A percentile compares a stretch with the other conserved stretches of the same genome.
These are phyloP conservation scores for Globodera ellingtonae DNA, from an alignment of 1,140 invertebrate species.

Conservation along the genomic window DNA sequence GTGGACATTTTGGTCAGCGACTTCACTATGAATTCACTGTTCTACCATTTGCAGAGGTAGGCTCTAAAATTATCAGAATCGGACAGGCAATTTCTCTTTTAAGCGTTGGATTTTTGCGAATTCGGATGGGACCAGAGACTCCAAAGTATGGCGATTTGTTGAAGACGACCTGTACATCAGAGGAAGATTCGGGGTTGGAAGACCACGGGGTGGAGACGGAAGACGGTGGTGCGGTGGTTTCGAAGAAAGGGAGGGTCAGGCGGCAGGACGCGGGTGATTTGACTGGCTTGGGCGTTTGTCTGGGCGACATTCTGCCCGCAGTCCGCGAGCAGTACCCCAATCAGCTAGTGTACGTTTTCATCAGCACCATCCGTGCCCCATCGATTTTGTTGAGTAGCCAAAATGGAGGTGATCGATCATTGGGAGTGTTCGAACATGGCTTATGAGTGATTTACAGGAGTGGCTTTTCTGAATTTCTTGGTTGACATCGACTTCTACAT, in stretches of 20 bases:
- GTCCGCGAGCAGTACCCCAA: conserved; percentile 63
- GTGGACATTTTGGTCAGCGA: conserved; percentile 60
- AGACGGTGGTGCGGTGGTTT: not conserved
- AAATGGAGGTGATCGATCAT: conserved; percentile 50
- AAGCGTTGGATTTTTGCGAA: conserved; percentile 57
- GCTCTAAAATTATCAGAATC: not conserved
- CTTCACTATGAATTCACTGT: conserved; percentile 62
- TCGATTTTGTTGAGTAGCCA: conserved; percentile 51
- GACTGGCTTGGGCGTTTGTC: conserved; percentile 61
- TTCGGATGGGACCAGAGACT: conserved; percentile 63
- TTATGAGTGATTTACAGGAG: conserved; percentile 30
- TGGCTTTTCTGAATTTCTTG: conserved; percentile 51
- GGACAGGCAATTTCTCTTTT: not conserved
- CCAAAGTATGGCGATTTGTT: conserved; percentile 62
- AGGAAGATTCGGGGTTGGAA: conserved; percentile 53
- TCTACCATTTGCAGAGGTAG: conserved; percentile 58
- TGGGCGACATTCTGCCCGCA: conserved; percentile 64
- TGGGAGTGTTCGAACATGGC: not conserved
- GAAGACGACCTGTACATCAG: conserved; percentile 62
- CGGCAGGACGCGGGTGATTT: conserved; percentile 46
- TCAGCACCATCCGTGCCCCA: conserved; percentile 57
- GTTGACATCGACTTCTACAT: conserved; percentile 64
- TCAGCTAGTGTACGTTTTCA: conserved; percentile 54
- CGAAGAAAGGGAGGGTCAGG: conserved; percentile 23
- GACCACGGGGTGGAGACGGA: conserved; percentile 56